These are phyloP conservation scores for Gymnothorax reevesii DNA, from an alignment of 2,797 vertebrate genomes.

Conservation along the genomic window DNA sequence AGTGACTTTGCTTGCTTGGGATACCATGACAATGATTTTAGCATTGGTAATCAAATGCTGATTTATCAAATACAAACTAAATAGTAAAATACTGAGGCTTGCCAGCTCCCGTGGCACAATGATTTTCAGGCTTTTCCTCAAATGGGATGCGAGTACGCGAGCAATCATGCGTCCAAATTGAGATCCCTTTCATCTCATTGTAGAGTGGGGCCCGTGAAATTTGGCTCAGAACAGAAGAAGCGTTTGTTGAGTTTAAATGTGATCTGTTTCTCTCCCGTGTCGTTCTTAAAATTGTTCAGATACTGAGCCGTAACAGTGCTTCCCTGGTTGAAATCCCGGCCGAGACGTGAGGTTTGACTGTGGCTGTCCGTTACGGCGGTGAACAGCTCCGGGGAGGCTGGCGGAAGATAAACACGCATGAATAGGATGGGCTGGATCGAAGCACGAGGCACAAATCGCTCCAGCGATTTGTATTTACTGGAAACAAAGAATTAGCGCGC, in stretches of 20 bases:
- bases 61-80: background rate
- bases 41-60: background rate
- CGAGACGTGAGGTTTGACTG: background rate
- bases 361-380: background rate
- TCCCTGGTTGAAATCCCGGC: background rate
- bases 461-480: constrained; percentile 59
- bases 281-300: background rate
- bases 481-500: constrained; percentile 63
- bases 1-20: background rate
- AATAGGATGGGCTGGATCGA: constrained; percentile 41
- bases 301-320: constrained; percentile 21
- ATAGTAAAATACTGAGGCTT: background rate
- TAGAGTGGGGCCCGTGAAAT: background rate
- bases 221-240: background rate
- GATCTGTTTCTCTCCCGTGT: background rate
- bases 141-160: background rate
- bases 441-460: constrained; percentile 39
- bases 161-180: background rate
- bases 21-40: background rate
- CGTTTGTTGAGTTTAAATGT: background rate
- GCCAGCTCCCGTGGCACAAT: background rate
- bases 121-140: background rate
- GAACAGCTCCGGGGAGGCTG: constrained; percentile 27
- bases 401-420: constrained; percentile 38
- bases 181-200: background rate